phyloP scores from a whole-genome alignment of 2,797 vertebrate genomes.

The Chlorospingus semifuscus region DNA sequence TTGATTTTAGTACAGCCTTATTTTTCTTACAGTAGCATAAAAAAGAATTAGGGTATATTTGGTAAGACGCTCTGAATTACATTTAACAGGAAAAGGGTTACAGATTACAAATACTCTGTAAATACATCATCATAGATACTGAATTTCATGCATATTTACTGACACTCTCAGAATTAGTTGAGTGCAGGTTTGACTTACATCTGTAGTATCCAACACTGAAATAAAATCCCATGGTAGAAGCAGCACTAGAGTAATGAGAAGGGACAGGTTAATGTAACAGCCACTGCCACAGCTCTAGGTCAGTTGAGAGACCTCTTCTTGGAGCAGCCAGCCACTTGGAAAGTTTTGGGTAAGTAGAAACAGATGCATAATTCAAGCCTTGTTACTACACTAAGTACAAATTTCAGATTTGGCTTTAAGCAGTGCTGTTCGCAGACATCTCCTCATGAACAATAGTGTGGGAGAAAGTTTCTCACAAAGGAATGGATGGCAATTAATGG shows the following conservation, averaged over 20 bases:
- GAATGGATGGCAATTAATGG: not conserved
- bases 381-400: not conserved
- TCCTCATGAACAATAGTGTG: not conserved
- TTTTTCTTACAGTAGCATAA: not conserved
- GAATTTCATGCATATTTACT: not conserved
- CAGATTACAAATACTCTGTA: not conserved
- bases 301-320: not conserved
- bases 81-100: not conserved
- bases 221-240: not conserved
- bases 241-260: not conserved
- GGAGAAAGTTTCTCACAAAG: not conserved
- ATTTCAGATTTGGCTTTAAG: not conserved
- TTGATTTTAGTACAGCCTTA: not conserved
- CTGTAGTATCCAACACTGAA: not conserved
- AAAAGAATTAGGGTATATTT: not conserved
- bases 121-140: not conserved
- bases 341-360: not conserved
- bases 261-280: not conserved
- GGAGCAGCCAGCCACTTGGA: not conserved
- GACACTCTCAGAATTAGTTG: not conserved
- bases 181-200: not conserved
- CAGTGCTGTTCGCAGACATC: not conserved
- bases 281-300: not conserved
- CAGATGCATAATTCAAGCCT: not conserved
- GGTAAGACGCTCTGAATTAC: not conserved